Percentiles rank a stretch among this genome's conserved stretches.
phyloP scores from a whole-genome alignment of 2,888 invertebrate genomes.

The Dryocosmus kuriphilus region DNA sequence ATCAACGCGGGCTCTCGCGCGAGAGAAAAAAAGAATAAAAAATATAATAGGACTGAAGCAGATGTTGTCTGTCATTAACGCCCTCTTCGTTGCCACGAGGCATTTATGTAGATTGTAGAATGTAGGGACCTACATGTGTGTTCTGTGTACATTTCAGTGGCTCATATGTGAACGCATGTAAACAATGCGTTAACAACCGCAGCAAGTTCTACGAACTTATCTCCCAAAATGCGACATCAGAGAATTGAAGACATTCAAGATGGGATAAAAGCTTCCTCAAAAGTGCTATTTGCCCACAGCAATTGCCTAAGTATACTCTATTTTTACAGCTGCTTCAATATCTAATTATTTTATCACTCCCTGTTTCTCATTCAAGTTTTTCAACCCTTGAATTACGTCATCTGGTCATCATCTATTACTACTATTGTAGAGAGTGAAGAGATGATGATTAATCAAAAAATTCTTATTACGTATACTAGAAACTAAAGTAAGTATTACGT shows the following conservation, averaged over 20 bases:
- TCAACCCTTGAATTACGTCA: background rate
- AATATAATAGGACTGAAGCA: constrained; percentile 50
- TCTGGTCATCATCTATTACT: constrained; percentile 19
- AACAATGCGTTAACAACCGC: constrained; percentile 54
- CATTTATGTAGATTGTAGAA: constrained; percentile 27
- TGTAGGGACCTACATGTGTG: background rate
- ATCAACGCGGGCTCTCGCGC: constrained; percentile 10
- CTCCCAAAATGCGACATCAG: constrained; percentile 40
- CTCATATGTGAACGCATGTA: constrained; percentile 50
- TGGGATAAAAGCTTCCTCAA: constrained; percentile 25
- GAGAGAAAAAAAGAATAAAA: constrained; percentile 26
- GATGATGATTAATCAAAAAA: constrained; percentile 12
- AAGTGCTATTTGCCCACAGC: constrained; percentile 16
- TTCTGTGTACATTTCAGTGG: constrained; percentile 28
- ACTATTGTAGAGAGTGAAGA: constrained; percentile 11
- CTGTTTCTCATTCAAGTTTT: constrained; percentile 21
- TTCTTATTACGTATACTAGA: constrained; percentile 13
- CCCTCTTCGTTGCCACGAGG: constrained; percentile 42
- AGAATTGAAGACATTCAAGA: constrained; percentile 15
- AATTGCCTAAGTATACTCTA: constrained; percentile 35
- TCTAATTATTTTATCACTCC: constrained; percentile 8
- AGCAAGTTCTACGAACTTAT: constrained; percentile 48
- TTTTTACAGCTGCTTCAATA: constrained; percentile 56
- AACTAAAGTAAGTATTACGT: background rate
- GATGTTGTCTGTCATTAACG: constrained; percentile 54